These are phyloP conservation scores for Heteropelma amictum DNA, from an alignment of 2,888 invertebrate genomes.

Conservation along the genomic window DNA sequence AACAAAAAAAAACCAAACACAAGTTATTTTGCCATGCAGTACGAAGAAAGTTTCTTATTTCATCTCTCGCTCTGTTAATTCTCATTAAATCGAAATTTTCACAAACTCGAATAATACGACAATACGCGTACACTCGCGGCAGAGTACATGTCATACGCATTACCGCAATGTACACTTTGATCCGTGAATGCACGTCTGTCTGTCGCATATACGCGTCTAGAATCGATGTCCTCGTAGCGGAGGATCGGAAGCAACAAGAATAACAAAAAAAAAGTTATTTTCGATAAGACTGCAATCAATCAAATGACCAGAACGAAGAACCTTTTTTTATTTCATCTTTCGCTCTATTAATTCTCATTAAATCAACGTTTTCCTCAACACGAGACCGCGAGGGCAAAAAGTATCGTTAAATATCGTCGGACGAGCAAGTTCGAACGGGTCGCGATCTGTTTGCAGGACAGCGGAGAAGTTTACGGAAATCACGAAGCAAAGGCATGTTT, in stretches of 20 bases:
- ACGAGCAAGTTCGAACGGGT: slow-evolving; percentile 19
- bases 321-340: background rate
- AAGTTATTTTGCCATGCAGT: too few species aligned
- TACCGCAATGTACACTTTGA: slow-evolving; percentile 43
- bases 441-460: background rate
- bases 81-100: too few species aligned
- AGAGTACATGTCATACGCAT: slow-evolving; percentile 22
- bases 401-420: slow-evolving; percentile 12
- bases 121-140: slow-evolving; percentile 28
- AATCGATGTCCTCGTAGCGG: background rate
- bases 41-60: too few species aligned
- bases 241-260: too few species aligned
- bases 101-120: background rate
- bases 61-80: too few species aligned
- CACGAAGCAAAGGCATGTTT: slow-evolving; percentile 21
- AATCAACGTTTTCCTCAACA: too few species aligned
- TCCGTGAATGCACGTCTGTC: slow-evolving; percentile 4
- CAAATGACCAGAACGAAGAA: too few species aligned
- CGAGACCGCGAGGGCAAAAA: background rate
- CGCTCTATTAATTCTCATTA: too few species aligned
- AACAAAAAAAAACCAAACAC: too few species aligned
- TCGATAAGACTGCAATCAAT: too few species aligned
- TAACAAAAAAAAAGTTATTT: too few species aligned
- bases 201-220: background rate
- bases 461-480: slow-evolving; percentile 12